Evolutionary conservation across 2,113 vertebrate species (phyloP).

Genomic region (Menura novaehollandiae): DNA sequence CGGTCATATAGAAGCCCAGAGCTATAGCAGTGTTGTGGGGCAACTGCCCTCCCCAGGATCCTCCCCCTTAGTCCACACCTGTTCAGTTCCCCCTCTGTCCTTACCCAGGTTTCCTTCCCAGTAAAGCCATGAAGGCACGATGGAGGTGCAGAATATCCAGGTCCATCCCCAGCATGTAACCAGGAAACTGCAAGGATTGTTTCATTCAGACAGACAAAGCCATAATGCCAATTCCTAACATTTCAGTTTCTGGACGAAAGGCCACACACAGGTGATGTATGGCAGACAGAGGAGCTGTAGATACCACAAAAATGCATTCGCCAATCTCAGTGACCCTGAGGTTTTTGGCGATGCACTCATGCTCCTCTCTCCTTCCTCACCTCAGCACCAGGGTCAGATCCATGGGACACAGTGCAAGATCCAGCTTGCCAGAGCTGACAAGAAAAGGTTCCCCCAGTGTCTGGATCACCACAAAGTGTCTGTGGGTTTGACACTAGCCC

Average conservation of each 20-base stretch:
- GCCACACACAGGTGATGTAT: neutral
- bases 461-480: neutral
- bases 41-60: neutral
- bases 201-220: neutral
- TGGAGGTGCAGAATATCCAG: accelerated
- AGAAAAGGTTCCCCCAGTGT: neutral
- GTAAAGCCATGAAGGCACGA: accelerated
- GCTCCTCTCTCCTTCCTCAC: neutral
- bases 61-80: neutral
- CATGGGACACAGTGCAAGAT: neutral
- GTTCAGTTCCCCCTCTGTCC: accelerated
- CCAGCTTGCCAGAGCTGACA: neutral
- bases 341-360: accelerated
- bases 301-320: neutral
- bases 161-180: accelerated
- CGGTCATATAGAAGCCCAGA: neutral
- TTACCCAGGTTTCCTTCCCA: neutral
- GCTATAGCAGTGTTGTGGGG: neutral
- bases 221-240: neutral
- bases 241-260: neutral
- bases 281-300: neutral
- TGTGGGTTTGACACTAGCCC: neutral
- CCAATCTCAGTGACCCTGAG: neutral
- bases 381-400: neutral
- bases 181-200: neutral